Percentiles rank a stretch among this genome's conserved stretches.
These are phyloP conservation scores for Neostethus bicornis DNA, from an alignment of 2,797 vertebrate species.

Conservation along the genomic window DNA sequence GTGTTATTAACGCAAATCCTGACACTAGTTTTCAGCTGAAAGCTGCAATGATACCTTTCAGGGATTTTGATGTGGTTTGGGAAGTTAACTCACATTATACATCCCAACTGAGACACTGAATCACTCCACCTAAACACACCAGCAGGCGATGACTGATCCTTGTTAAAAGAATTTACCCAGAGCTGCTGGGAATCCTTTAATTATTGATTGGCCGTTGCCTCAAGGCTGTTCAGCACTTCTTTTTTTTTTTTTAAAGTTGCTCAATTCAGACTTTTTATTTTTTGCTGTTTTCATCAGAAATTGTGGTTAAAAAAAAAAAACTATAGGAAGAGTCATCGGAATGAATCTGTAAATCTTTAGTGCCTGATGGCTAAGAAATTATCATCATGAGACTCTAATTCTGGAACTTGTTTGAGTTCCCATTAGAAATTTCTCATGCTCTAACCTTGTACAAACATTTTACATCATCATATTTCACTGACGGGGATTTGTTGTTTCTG, in stretches of 20 bases:
- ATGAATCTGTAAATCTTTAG: conserved; percentile 32
- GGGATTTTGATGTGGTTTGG: background rate
- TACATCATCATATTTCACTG: background rate
- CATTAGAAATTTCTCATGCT: conserved; percentile 2
- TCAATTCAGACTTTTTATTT: conserved; percentile 38
- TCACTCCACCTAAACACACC: conserved; percentile 35
- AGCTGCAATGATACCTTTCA: background rate
- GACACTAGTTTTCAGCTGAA: too few species aligned
- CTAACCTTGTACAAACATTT: background rate
- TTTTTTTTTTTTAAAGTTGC: conserved; percentile 32
- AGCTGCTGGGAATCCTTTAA: conserved; percentile 44
- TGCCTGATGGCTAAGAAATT: background rate
- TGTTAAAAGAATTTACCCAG: conserved; percentile 27
- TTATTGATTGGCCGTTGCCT: conserved; percentile 61
- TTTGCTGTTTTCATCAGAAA: conserved; percentile 57
- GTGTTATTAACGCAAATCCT: too few species aligned
- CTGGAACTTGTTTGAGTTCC: conserved; percentile 11
- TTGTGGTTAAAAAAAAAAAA: conserved; percentile 28
- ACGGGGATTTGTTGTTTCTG: background rate
- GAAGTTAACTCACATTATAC: conserved; percentile 16
- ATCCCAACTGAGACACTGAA: conserved; percentile 13
- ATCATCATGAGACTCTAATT: background rate
- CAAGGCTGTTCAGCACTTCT: conserved; percentile 48
- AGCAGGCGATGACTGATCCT: conserved; percentile 45
- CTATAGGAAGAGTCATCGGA: conserved; percentile 26